These are phyloP conservation scores for Lasioglossum albipes DNA, from an alignment of 1,140 invertebrate genomes.

Conservation along the genomic window DNA sequence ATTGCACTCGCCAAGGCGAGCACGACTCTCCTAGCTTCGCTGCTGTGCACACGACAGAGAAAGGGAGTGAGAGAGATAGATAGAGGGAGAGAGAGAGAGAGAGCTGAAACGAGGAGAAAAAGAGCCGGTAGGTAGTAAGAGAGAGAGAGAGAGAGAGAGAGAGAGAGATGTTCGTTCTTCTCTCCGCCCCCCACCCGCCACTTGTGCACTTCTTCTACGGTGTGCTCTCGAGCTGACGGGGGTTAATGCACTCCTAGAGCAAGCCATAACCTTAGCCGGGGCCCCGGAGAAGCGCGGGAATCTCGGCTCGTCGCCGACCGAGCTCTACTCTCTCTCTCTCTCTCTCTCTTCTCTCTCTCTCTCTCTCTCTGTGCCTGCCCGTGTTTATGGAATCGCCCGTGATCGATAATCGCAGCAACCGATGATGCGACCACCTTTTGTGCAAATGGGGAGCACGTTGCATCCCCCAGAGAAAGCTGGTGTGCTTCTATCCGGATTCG, in stretches of 20 bases:
- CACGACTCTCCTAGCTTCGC: constrained; percentile 19
- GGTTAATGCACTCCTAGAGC: constrained; percentile 79
- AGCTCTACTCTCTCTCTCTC: no score
- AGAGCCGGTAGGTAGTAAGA: not conserved
- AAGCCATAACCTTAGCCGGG: constrained; percentile 64
- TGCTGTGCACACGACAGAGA: constrained; percentile 29
- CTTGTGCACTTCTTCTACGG: constrained; percentile 67
- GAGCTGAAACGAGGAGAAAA: not conserved
- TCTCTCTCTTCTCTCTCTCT: no score
- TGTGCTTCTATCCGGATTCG: no score
- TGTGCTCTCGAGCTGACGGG: constrained; percentile 68
- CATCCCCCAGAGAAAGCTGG: no score
- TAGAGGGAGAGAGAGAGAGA: constrained; percentile 13
- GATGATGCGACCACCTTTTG: not conserved
- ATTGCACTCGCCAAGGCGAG: constrained; percentile 46
- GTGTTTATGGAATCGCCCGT: constrained; percentile 20
- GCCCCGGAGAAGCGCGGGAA: constrained; percentile 54
- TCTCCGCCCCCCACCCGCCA: constrained; percentile 24
- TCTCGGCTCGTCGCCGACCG: constrained; percentile 4
- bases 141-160: no score
- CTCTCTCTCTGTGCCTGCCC: not conserved
- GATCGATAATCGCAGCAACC: constrained; percentile 6
- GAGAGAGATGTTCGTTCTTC: not conserved
- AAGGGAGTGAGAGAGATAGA: not conserved
- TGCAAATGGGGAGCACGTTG: not conserved